Base-by-base conservation (phyloP, 2,797 vertebrate species). In the Lycodopsis pacificus region DNA sequence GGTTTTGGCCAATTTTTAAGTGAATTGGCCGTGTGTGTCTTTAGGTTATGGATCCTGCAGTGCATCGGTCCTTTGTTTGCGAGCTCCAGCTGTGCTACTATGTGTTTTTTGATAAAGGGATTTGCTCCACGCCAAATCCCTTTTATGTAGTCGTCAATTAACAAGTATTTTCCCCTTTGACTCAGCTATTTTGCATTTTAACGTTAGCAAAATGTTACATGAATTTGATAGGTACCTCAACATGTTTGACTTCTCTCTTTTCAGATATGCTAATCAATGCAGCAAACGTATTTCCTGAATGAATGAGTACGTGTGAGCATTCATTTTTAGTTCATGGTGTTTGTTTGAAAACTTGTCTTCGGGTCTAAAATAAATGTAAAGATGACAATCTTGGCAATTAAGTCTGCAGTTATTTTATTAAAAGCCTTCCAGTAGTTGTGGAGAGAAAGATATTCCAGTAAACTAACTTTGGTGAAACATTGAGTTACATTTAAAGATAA, bases 1-100 rank as follows among this genome's bases (percentile, higher is more conserved):
- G 34, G 10, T 75, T 65, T 30, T 54, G 0, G 27, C 3, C 4
- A 3, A 1, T 38, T 59, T 40, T 11, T 61, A 19, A 19, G 5
- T 58, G 64, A 40, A 40, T 40, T 82, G 51, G 71, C 32, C 75
- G 3, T 77, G 17, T 84, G 48, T 78, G 38, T 77, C 6, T 65
- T 57, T 34, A 91, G 88, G 73, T 8, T 0, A 0, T 51, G 13
- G 12, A 59, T n/a, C n/a, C 7, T 30, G 12, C 12, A 27, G 6
- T 30, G 14, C 20, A 5, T 59, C 10, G 22, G 15, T 46, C 48
- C 9, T 58, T 22, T 59, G n/a, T 73, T 7, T 69, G 1, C 49
- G 38, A 14, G 54, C 27, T 65, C 8, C 27, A 34, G 6, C 34
- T 63, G 19, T 38, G 22, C 32, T 34, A 7, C 32, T 42, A 7